A percentile compares a stretch with the other conserved stretches of the same genome.
phyloP scores from a whole-genome alignment of 2,888 invertebrate species.

The Drosophila niveifrons region DNA sequence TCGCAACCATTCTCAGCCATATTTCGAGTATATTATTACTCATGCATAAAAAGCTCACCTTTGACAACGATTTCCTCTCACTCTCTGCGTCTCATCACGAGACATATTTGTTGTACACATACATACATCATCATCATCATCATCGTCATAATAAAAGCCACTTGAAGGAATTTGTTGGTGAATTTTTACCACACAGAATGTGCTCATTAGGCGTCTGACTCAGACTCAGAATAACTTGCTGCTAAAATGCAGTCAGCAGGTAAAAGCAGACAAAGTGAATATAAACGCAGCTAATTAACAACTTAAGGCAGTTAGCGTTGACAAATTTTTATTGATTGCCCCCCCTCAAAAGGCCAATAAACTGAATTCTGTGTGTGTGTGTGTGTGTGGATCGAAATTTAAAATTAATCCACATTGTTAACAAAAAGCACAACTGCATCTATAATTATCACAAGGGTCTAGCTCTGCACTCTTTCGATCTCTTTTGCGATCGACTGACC shows the following conservation, averaged over 20 bases:
- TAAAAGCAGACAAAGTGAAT: slow-evolving; percentile 3
- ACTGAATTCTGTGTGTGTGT: not conserved
- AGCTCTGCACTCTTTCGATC: not conserved
- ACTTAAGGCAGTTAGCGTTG: slow-evolving; percentile 13
- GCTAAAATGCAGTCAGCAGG: slow-evolving; percentile 44
- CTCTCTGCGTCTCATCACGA: slow-evolving; percentile 3
- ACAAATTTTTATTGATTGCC: slow-evolving; percentile 6
- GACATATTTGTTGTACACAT: slow-evolving; percentile 14
- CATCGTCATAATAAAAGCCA: slow-evolving; percentile 52
- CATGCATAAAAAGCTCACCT: slow-evolving; percentile 69
- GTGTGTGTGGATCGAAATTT: not conserved
- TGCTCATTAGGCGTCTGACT: slow-evolving; percentile 44
- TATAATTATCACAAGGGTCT: not conserved
- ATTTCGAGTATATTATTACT: slow-evolving; percentile 62
- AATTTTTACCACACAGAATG: slow-evolving; percentile 37
- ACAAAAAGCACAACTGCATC: not conserved
- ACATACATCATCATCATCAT: slow-evolving; percentile 1
- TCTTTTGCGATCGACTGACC: slow-evolving; percentile 51
- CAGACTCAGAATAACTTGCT: slow-evolving; percentile 34
- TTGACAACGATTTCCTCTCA: slow-evolving; percentile 55
- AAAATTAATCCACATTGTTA: not conserved
- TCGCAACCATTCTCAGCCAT: slow-evolving; percentile 41
- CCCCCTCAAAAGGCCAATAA: slow-evolving; percentile 1
- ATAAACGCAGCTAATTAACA: slow-evolving; percentile 33
- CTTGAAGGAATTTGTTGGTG: slow-evolving; percentile 41